A percentile compares a stretch with the other conserved stretches of the same genome.
phyloP scores from a whole-genome alignment of 2,113 vertebrate species.

The Neogobius melanostomus region DNA sequence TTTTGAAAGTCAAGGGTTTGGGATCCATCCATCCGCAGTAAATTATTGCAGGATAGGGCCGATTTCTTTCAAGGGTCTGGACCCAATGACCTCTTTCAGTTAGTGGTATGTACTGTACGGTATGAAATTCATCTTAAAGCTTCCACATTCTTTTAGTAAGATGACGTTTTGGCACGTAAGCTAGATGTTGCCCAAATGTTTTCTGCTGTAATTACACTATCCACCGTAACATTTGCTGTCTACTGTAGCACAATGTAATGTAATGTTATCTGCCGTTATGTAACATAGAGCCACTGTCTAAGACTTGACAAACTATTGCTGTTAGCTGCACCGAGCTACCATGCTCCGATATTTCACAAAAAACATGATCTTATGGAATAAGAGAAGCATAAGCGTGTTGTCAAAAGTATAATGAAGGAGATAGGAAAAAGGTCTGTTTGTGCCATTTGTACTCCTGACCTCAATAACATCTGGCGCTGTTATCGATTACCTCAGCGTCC shows the following conservation, averaged over 20 bases:
- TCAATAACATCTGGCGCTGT: background rate
- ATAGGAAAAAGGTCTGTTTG: conserved; percentile 26
- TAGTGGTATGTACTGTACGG: no score
- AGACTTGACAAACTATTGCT: conserved; percentile 27
- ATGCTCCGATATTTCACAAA: conserved; percentile 30
- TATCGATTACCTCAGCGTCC: conserved; percentile 20
- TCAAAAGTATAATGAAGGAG: conserved; percentile 32
- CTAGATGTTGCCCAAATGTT: background rate
- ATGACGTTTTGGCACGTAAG: background rate
- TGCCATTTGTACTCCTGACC: conserved; percentile 25
- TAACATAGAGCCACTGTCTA: conserved; percentile 13
- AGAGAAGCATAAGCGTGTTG: conserved; percentile 47
- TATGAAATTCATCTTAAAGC: background rate
- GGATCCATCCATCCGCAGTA: no score
- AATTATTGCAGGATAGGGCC: no score
- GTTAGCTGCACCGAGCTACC: conserved; percentile 10
- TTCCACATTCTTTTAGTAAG: background rate
- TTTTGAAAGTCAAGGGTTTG: no score
- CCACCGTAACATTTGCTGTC: background rate
- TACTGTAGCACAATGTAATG: background rate
- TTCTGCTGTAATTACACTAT: background rate
- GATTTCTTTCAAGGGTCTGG: no score
- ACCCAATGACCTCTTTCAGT: no score
- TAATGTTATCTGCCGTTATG: conserved; percentile 22
- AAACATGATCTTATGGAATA: conserved; percentile 38